Base-by-base conservation (phyloP, 1,140 invertebrate species). In the Nasonia vitripennis region DNA sequence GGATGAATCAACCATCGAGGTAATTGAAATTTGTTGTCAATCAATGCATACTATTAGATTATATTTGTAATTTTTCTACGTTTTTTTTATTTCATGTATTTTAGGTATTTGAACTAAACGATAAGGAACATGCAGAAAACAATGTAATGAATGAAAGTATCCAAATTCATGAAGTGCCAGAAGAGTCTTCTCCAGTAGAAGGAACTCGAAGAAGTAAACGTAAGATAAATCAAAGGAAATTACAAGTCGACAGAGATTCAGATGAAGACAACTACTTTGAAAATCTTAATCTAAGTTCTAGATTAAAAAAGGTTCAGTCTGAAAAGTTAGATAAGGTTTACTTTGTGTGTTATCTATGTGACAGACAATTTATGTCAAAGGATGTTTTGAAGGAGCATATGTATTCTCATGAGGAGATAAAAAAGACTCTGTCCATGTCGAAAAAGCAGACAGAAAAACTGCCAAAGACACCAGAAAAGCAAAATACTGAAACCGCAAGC, bases 181-280 rank as follows among this genome's bases (percentile, higher is more conserved):
- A 82, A 23, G 82, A 89, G 11, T 87, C 82, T 23, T 20, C 6
- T 41, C 84, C 87, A 7, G 87, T 41, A 41, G 88, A 90, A 83
- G 17, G 9, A 41, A 89, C 78, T 4, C 87, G 89, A 62, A 88
- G 89, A 75, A 90, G 89, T 71, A 90, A 92, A 87, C 87, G 89
- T 7, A 92, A 89, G 84, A 78, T 84, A 6, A 78, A 68, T 70
- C 85, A 87, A 48, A 75, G 80, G 10, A 88, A 51, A 20, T 41
- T 80, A 0, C 7, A n/a, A 7, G 75, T 41, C 41, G n/a, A 41
- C 23, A 70, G 45, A 37, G 74, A 89, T 81, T 91, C 89, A 1
- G 90, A 92, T 27, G 92, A 93, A 51, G 92, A 92, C 20, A 93
- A 91, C 87, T 93, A 93, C 86, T 93, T 93, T 70, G 92, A 93